phyloP scores from a whole-genome alignment of 1,140 invertebrate species.

The Globodera ellingtonae region DNA sequence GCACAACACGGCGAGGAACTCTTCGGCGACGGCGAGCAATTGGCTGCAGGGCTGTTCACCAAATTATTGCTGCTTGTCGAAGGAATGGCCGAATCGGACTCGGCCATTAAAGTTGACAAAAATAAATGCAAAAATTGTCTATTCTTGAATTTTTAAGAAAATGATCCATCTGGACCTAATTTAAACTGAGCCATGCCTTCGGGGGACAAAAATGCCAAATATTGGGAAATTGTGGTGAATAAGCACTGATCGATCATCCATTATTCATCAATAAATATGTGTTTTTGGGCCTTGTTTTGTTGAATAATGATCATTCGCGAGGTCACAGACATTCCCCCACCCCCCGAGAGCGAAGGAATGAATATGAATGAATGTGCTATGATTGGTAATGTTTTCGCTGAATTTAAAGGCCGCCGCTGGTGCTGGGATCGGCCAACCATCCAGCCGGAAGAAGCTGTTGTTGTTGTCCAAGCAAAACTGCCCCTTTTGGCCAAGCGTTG shows the following conservation, averaged over 20 bases:
- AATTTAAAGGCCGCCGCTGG: background rate
- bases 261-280: background rate
- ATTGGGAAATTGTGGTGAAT: background rate
- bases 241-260: background rate
- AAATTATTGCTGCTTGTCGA: background rate
- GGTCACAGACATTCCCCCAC: too few relatives aligned
- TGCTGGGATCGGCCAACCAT: background rate
- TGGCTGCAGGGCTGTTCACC: background rate
- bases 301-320: too few relatives aligned
- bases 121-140: background rate
- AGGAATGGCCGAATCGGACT: background rate
- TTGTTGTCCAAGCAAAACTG: background rate
- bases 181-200: too few relatives aligned
- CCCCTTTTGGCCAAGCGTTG: too few relatives aligned
- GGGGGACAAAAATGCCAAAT: too few relatives aligned
- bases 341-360: background rate
- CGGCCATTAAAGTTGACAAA: background rate
- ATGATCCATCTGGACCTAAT: too few relatives aligned
- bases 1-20: conserved; percentile 9
- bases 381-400: background rate
- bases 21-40: background rate
- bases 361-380: background rate
- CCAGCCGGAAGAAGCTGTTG: too few relatives aligned
- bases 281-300: too few relatives aligned
- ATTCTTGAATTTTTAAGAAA: too few relatives aligned